Evolutionary conservation across 2,797 vertebrate species (phyloP), one percentile per base, ranked within the genome.

Genomic region (Crax fasciolata): DNA sequence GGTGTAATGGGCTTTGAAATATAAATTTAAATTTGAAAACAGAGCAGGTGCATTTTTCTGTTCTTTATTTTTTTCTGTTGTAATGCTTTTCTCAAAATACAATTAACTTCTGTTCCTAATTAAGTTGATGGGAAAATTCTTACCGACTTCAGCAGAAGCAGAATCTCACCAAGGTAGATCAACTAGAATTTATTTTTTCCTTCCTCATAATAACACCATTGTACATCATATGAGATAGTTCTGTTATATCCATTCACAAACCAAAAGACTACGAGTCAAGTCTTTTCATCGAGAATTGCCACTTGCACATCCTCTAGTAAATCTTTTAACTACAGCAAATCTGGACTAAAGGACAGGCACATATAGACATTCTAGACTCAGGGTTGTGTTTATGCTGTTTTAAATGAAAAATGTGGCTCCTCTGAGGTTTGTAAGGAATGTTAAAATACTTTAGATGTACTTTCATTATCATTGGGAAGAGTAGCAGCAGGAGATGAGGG

Each of bases 31-130:
- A 93, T 46, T 82, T 93, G 83, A 89, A 93, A 96, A 86, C 43
- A 95, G 83, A 87, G 82, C 93, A 75, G 94, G 96, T 93, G 93
- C 65, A 87, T 96, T 94, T 46, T 25, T 67, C 65, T 75, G 86
- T 83, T 24, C 54, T 81, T 88, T 79, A 58, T 10, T n/a, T 54
- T 80, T 57, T 86, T 78, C 68, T 68, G 13, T 73, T 2, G 0
- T 38, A 79, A 87, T 59, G 49, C 61, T 92, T 95, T 93, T 76
- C 24, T 66, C 38, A 59, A 38, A 86, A 76, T 59, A 54, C 13
- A 87, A 13, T 75, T 76, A n/a, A 20, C 38, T 74, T 79, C 82
- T 91, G 74, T 67, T 93, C 89, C 66, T 78, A 92, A 89, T 80
- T 80, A 88, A 90, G 76, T 44, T 79, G 82, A 79, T 23, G 49